Evolutionary conservation across 2,888 invertebrate species (phyloP), one percentile per base, ranked within the genome.

Genomic region (Athrips mouffetella): DNA sequence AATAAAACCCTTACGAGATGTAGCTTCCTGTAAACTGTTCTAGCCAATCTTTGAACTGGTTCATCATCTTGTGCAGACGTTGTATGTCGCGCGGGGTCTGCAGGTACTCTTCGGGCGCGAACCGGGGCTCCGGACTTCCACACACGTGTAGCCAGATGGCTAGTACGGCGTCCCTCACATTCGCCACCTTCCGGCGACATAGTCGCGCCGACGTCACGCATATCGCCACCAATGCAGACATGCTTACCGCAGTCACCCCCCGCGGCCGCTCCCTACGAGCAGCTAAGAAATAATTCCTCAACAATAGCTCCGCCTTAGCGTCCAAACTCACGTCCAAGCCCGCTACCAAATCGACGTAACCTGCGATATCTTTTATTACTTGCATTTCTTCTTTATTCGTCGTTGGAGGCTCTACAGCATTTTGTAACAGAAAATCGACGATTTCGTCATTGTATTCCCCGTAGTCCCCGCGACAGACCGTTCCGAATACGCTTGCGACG

Each of bases 131-230:
- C 8, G 81, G 73, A 51, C 68, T 67, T 0, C 85, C 82, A 37
- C 79, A 73, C 1, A 76, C 73, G 52, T 88, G 86, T 23, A 88
- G 63, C 88, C 88, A 88, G 49, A 87, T 80, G 10, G 87, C 82
- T 41, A 88, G 73, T 7, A 84, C 67, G 10, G 84, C 88, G 52
- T 88, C 88, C 48, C 84, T 76, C 20, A 72, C 58, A 47, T 69
- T 76, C 2, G 85, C 71, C 0, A 70, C 49, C 6, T 58, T 54
- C 15, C 87, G 67, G 5, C 80, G 76, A 54, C 88, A 86, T 0
- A 88, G 62, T 44, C 79, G 72, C 3, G 88, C 87, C 25, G 80
- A 78, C 7, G 74, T 82, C 8, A 76, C 40, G 47, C 81, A 80
- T 8, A 65, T 60, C 1, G 74, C 62, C 6, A 81, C 70, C 18